Base-by-base conservation (phyloP, 2,113 vertebrate genomes). In the Sturnira hondurensis region DNA sequence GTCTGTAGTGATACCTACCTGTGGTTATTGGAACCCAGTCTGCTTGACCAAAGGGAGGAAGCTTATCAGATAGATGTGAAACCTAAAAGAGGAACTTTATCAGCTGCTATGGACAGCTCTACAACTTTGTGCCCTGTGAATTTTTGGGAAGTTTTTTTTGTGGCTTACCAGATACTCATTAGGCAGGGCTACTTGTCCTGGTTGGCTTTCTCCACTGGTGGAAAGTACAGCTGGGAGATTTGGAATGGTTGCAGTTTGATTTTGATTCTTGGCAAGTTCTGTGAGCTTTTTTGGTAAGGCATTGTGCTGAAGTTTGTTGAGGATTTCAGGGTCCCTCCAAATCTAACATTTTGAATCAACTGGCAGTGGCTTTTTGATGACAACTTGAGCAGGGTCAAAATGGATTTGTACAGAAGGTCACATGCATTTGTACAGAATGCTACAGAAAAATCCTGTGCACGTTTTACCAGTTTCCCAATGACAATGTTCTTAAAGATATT, bases 131-230 rank as follows among this genome's bases (percentile, higher is more conserved):
- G 71, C 12, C 73, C 74, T 10, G 2, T 33, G 78, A 47, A 68
- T 74, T 88, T 86, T 43, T 1, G 84, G 71, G 86, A 97, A 96
- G 89, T 89, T 76, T 84, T 92, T n/a, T 96, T 74, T 94, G 93
- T 82, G 93, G 84, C n/a, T 93, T 28, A 63, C 22, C 22, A 73
- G 38, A 74, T 24, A 93, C 38, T 95, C 10, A 28, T 78, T 45
- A 90, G 86, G 56, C 52, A 93, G 19, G 33, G 33, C 12, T 24
- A 7, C 65, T 85, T 74, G 54, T 77, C 58, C 38, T 38, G 52
- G 36, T 56, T 93, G 68, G 58, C 38, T 45, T 78, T 80, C 74
- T 86, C 16, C 2, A 11, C 15, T 20, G 38, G 63, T 74, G 93
- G 92, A 93, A 95, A 96, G 83, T 93, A 80, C 24, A 0, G 65